Evolutionary conservation across 2,113 vertebrate genomes (phyloP).

Genomic region (Sphaerodactylus townsendi): DNA sequence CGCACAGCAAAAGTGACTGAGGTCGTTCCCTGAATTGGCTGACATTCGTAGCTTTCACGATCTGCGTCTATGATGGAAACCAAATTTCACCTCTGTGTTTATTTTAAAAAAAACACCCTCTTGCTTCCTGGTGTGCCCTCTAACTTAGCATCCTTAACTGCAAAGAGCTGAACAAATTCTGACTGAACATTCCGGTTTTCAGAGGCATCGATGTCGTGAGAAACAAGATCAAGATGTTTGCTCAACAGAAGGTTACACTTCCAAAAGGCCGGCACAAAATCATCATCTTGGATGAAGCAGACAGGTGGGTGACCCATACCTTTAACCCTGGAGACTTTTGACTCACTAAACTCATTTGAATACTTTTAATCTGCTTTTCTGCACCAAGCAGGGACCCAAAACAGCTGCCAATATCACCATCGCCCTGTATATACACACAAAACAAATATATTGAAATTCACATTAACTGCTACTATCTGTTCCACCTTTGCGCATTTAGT

Average conservation of each 20-base stretch:
- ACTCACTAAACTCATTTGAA: background rate
- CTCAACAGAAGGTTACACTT: conserved; percentile 96
- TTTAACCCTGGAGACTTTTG: background rate
- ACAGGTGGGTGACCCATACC: conserved; percentile 79
- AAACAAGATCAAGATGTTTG: conserved; percentile 99
- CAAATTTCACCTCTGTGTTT: background rate
- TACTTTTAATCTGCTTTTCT: too few species aligned
- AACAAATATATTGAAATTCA: too few species aligned
- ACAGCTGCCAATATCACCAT: too few species aligned
- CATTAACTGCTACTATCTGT: too few species aligned
- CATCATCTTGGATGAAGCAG: conserved; percentile 96
- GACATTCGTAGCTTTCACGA: too few species aligned
- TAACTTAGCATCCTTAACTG: background rate
- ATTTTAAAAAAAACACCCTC: background rate
- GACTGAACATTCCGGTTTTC: conserved; percentile 34
- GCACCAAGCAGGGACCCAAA: too few species aligned
- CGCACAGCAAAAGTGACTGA: too few species aligned
- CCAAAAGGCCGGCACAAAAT: conserved; percentile 96
- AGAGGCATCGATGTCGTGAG: conserved; percentile 97
- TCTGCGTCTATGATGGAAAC: background rate
- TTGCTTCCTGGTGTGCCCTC: background rate
- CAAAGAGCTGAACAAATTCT: background rate
- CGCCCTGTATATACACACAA: too few species aligned
- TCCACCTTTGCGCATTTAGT: too few species aligned
- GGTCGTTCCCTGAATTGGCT: background rate